Percentiles rank a stretch among this genome's conserved stretches.
These are phyloP conservation scores for Heteromyza rotundicornis DNA, from an alignment of 2,888 invertebrate species.

Conservation along the genomic window DNA sequence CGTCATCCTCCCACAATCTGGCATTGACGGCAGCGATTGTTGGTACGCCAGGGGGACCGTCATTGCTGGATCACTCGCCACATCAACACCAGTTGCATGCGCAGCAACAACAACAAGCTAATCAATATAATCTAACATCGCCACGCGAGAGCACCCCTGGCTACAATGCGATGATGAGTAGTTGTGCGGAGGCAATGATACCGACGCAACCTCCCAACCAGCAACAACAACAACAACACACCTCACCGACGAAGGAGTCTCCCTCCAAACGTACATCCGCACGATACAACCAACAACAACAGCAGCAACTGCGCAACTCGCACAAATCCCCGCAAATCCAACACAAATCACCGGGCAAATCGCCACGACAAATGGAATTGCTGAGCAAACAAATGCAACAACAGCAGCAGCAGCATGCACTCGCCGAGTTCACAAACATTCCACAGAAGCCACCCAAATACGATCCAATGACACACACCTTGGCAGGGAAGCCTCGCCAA, in stretches of 20 bases:
- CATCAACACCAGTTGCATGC: constrained; percentile 36
- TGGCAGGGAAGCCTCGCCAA: constrained; percentile 56
- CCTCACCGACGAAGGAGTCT: constrained; percentile 46
- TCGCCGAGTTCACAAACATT: constrained; percentile 51
- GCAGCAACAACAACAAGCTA: constrained; percentile 32
- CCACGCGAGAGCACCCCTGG: constrained; percentile 36
- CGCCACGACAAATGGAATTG: constrained; percentile 69
- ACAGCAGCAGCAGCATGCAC: constrained; percentile 27
- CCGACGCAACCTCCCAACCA: constrained; percentile 30
- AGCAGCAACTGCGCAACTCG: constrained; percentile 36
- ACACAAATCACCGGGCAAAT: constrained; percentile 73
- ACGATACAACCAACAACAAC: constrained; percentile 46
- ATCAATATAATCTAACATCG: constrained; percentile 42
- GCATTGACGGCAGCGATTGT: constrained; percentile 83
- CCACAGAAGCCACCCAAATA: constrained; percentile 42
- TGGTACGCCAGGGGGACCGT: constrained; percentile 64
- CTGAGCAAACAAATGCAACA: constrained; percentile 45
- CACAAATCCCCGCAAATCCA: constrained; percentile 67
- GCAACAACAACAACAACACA: constrained; percentile 27
- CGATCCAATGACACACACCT: constrained; percentile 52
- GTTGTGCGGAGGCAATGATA: constrained; percentile 43
- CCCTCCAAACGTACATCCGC: constrained; percentile 53
- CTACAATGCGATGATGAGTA: constrained; percentile 43
- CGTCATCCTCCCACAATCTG: constrained; percentile 82
- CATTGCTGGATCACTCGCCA: constrained; percentile 39